A percentile compares a stretch with the other conserved stretches of the same genome.
phyloP scores from a whole-genome alignment of 2,797 vertebrate genomes.

The Cygnus olor region DNA sequence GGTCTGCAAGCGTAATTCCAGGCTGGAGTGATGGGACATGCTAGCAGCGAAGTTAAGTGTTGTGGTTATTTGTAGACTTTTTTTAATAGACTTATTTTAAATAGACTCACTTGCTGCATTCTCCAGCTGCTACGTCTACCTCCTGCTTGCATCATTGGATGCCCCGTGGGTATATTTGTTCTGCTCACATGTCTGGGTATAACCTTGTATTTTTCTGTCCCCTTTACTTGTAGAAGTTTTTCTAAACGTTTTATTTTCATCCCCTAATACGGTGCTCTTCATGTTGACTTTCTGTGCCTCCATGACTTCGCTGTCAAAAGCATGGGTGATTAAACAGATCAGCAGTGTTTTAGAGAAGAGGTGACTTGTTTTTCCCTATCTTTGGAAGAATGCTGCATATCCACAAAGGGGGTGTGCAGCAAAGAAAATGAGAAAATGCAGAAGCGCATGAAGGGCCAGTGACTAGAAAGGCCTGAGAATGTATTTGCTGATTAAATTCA shows the following conservation, averaged over 20 bases:
- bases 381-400: not conserved
- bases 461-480: not conserved
- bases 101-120: not conserved
- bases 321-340: not conserved
- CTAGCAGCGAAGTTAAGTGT: not conserved
- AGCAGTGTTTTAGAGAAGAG: not conserved
- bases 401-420: not conserved
- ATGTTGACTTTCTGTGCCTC: constrained; percentile 16
- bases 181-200: constrained; percentile 31
- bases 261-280: not conserved
- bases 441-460: not conserved
- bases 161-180: constrained; percentile 1
- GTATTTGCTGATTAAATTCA: not conserved
- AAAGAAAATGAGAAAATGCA: constrained; percentile 1
- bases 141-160: constrained; percentile 15
- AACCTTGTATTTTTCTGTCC: constrained; percentile 51
- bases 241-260: constrained; percentile 42
- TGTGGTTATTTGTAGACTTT: not conserved
- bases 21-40: not conserved
- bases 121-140: not conserved
- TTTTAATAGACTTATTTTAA: no score
- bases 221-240: constrained; percentile 26
- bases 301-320: not conserved
- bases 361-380: not conserved
- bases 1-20: not conserved